Percentiles rank a stretch among this genome's conserved stretches.
Evolutionary conservation across 2,888 invertebrate genomes (phyloP).

Genomic region (Dasypolia templi): DNA sequence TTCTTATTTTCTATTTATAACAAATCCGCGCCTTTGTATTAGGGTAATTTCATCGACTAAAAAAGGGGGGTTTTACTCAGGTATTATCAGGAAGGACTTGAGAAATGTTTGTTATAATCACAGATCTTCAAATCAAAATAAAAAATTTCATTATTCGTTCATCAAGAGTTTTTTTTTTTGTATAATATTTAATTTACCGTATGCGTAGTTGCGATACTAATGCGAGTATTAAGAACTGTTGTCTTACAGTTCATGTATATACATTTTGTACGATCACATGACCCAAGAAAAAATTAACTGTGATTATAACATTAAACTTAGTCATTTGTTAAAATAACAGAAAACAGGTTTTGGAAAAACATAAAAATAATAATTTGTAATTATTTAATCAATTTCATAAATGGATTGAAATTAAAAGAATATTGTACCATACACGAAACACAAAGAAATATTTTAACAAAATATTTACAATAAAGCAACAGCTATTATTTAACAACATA

Average conservation of each 20-base stretch:
- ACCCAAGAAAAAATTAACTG: slow-evolving; percentile 56
- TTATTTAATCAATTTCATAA: slow-evolving; percentile 80
- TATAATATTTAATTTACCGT: slow-evolving; percentile 1
- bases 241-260: slow-evolving; percentile 10
- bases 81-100: slow-evolving; percentile 36
- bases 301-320: slow-evolving; percentile 69
- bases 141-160: neutral
- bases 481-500: slow-evolving; percentile 89
- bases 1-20: slow-evolving; percentile 38
- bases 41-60: slow-evolving; percentile 49
- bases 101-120: slow-evolving; percentile 70
- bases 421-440: slow-evolving; percentile 81
- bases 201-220: slow-evolving; percentile 1
- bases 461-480: slow-evolving; percentile 90
- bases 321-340: slow-evolving; percentile 55
- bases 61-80: slow-evolving; percentile 67
- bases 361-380: slow-evolving; percentile 72
- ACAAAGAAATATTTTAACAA: slow-evolving; percentile 85
- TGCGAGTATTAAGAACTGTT: slow-evolving; percentile 10
- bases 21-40: slow-evolving; percentile 46
- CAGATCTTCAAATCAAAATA: slow-evolving; percentile 40
- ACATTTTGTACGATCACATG: slow-evolving; percentile 11
- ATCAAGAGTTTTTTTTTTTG: neutral
- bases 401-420: slow-evolving; percentile 77
- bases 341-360: slow-evolving; percentile 68